Base-by-base conservation (phyloP, 2,888 invertebrate genomes). In the Aethes cnicana region DNA sequence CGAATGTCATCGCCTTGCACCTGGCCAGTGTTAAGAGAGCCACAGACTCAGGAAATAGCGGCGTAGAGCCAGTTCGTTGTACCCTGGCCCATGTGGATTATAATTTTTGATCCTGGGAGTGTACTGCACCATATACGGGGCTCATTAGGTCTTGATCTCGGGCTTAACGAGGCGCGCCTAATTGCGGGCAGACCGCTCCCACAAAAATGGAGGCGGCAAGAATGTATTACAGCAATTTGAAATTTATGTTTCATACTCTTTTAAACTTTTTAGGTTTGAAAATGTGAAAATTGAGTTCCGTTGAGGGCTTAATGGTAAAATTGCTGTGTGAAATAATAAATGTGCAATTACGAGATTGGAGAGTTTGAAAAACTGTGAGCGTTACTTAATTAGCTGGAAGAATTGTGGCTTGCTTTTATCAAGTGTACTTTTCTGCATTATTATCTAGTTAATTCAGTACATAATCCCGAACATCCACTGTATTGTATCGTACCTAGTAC, bases 71-170 rank as follows among this genome's bases (percentile, higher is more conserved):
- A 58, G 74, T 53, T 72, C 74, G 61, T 30, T 44, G 56, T 62
- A 64, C 5, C 25, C 44, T 76, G 74, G 81, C 66, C 54, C 50
- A 17, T 59, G 42, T 56, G 72, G 74, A 80, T 79, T 83, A 81
- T 80, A 82, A 81, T 82, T 81, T 82, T 81, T 82, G 81, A 81
- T 81, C 78, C 80, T 77, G 68, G 61, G 71, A 79, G 76, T 79
- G 81, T 78, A 83, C 75, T 79, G 81, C 80, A 78, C 77, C 83
- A 78, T 83, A 80, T 78, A 80, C 79, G 77, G 81, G 81, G 84
- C 83, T 83, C 84, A 84, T 85, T 84, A 84, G 84, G 75, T 84
- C 82, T 78, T 78, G 82, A 84, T 83, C 84, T 76, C 75, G 72
- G 64, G 73, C 62, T 74, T 77, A 86, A 85, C 85, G 86, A 84